Base-by-base conservation (phyloP, 2,888 invertebrate species). In the Acleris sparsana region DNA sequence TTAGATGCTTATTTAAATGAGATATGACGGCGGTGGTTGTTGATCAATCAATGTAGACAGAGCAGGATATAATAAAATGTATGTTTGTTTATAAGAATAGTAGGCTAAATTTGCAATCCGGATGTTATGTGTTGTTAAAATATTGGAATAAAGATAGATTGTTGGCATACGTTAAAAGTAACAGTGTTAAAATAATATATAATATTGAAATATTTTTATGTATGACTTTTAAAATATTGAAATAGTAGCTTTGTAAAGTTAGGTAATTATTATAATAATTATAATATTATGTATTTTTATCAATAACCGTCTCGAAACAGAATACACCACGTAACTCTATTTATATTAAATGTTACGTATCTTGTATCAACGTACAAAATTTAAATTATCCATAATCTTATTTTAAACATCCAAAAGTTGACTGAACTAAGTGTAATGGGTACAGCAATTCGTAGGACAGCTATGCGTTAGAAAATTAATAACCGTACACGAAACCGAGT, bases 401-500 rank as follows among this genome's bases (percentile, higher is more conserved):
- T 67, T 58, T 67, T 67, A 57, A 64, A 59, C 49, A 53, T 51
- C 51, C 56, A 70, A 73, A 73, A 82, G 82, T 83, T 84, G 80
- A 86, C 55, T 86, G 83, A 84, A 85, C 85, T 74, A 84, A 85
- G 84, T 73, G 73, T 84, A 84, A 85, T 82, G 82, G 81, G 78
- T 72, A 78, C 78, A 78, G 75, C 69, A 77, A 79, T 76, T 76
- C 77, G 76, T 78, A 75, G 78, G 79, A 82, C 84, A 82, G 85
- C 84, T 82, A 84, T 77, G 76, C 75, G 76, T 77, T 77, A 80
- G 77, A 84, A 91, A 39, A 92, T 89, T 92, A 92, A 91, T 92
- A 90, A 91, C 88, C 90, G 90, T 92, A 84, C 74, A 88, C 86
- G 86, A 88, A 89, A 88, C 89, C 87, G 84, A 82, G 87, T 88